Percentiles rank a stretch among this genome's conserved stretches.
phyloP scores from a whole-genome alignment of 2,797 vertebrate species.

The Dallia pectoralis region DNA sequence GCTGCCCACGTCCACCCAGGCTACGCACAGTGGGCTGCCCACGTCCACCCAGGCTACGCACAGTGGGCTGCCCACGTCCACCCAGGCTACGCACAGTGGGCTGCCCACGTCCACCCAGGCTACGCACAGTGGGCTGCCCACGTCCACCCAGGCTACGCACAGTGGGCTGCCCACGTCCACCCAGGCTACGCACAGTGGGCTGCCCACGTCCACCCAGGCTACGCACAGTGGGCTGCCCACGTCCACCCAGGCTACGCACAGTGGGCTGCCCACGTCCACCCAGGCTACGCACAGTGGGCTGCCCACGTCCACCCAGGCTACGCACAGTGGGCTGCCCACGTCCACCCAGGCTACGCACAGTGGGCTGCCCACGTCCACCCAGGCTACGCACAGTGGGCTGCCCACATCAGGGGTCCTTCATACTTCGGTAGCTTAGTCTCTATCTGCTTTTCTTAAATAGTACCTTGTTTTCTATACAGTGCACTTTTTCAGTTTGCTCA shows the following conservation, averaged over 20 bases:
- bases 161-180: neutral
- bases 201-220: neutral
- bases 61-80: neutral
- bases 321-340: neutral
- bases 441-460: neutral
- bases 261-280: neutral
- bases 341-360: neutral
- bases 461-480: neutral
- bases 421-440: conserved; percentile 8
- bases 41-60: neutral
- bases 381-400: too few relatives aligned
- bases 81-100: neutral
- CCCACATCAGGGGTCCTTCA: neutral
- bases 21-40: neutral
- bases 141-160: neutral
- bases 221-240: neutral
- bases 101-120: neutral
- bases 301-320: neutral
- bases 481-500: neutral
- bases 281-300: neutral
- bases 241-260: neutral
- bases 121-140: neutral
- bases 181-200: neutral
- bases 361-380: neutral
- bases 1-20: neutral